Conservation (phyloP, 2,888 invertebrate genomes). For the Brachypterus glaber region DNA sequence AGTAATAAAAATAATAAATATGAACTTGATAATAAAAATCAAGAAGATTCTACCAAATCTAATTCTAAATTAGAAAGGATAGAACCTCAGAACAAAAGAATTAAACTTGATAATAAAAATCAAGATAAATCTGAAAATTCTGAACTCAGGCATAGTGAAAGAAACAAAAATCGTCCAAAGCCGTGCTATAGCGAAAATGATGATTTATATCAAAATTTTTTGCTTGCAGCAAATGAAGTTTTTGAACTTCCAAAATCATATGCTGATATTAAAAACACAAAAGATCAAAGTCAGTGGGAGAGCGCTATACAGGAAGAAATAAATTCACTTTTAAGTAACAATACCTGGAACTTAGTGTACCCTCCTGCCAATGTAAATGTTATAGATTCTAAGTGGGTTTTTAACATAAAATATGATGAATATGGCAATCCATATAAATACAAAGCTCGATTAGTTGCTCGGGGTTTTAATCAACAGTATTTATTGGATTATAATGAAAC, state of each 20-base stretch:
- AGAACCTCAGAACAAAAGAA: too few species aligned
- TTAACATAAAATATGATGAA: slow-evolving; percentile 5
- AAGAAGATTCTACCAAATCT: too few species aligned
- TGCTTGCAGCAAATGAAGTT: neutral
- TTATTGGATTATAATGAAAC: slow-evolving; percentile 13
- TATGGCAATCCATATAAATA: neutral
- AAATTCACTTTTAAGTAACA: slow-evolving; percentile 15
- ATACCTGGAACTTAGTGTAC: slow-evolving; percentile 19
- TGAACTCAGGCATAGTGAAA: neutral
- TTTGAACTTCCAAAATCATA: neutral
- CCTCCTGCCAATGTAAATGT: slow-evolving; percentile 14
- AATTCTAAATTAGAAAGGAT: too few species aligned
- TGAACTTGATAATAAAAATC: too few species aligned
- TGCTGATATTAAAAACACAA: neutral
- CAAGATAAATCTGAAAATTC: neutral
- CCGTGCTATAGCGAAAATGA: neutral
- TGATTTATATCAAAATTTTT: neutral
- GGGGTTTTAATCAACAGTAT: slow-evolving; percentile 19
- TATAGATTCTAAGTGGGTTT: slow-evolving; percentile 21
- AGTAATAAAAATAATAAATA: neutral
- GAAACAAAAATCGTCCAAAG: neutral
- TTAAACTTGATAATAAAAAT: too few species aligned
- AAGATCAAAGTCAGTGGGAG: slow-evolving; percentile 12
- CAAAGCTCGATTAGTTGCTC: slow-evolving; percentile 18
- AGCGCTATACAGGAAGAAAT: slow-evolving; percentile 18